Base-by-base conservation (phyloP, 2,888 invertebrate genomes). In the Danaus chrysippus region DNA sequence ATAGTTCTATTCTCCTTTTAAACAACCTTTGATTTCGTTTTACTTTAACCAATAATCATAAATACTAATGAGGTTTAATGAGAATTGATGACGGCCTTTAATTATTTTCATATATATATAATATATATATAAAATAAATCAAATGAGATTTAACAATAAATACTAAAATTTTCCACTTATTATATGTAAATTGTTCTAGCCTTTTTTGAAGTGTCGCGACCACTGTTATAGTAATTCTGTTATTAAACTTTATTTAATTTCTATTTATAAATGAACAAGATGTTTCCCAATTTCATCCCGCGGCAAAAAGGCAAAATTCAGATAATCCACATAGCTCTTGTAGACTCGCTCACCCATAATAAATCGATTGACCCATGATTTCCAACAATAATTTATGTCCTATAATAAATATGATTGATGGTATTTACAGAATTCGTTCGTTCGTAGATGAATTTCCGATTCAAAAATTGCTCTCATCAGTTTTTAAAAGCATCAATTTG, bases 361-460 rank as follows among this genome's bases (percentile, higher is more conserved):
- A 69, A 76, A 76, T 70, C 71, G 69, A 68, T 71, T 68, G 68
- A 68, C 64, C 61, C 65, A 70, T 70, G 71, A 75, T 76, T 75
- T 61, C 66, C 67, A 62, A 71, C 72, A 73, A 76, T 76, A 73
- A 78, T 76, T 74, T 78, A 76, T 71, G 70, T 73, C 70, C 70
- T 63, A 66, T 64, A 65, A 71, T 69, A 71, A 71, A 75, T 71
- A 72, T 71, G 71, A 70, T 73, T 71, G 75, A 71, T 71, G 68
- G 49, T 61, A 67, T 67, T 67, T 67, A 58, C 65, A 67, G 65
- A 67, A 67, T 67, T 59, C 58, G 59, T 67, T 59, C 58, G 59
- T 59, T 67, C 65, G 65, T 59, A 63, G 58, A 60, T 58, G 53
- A 52, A 54, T 49, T 54, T 58, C 59, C 60, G 54, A 61, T 67